phyloP scores from a whole-genome alignment of 1,140 invertebrate species.

The Ptiloglossa arizonensis region DNA sequence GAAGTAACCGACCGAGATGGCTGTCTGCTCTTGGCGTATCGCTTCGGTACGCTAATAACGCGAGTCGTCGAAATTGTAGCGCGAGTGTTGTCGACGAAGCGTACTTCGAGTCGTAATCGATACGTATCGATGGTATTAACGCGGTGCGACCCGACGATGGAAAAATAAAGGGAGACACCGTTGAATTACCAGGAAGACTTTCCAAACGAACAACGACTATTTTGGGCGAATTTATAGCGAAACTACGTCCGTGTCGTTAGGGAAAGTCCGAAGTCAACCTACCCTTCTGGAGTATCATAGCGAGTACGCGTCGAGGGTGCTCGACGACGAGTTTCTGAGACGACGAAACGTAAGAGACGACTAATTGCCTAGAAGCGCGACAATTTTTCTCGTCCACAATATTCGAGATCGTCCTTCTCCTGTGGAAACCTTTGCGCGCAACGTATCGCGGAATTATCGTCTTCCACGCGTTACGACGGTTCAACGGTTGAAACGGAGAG shows the following conservation, averaged over 20 bases:
- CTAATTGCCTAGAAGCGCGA: too few relatives aligned
- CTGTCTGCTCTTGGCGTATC: not conserved
- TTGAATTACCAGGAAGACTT: too few relatives aligned
- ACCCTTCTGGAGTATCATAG: too few relatives aligned
- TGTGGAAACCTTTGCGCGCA: too few relatives aligned
- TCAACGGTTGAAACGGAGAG: not conserved
- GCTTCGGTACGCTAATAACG: not conserved
- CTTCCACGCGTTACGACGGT: not conserved
- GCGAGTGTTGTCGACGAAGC: not conserved
- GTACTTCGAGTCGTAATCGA: not conserved
- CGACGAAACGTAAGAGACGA: not conserved
- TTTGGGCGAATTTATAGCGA: too few relatives aligned
- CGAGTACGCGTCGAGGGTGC: not conserved
- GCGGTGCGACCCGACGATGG: too few relatives aligned
- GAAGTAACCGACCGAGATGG: not conserved
- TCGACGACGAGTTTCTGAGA: not conserved
- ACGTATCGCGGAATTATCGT: not conserved
- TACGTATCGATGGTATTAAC: not conserved
- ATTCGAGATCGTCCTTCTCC: too few relatives aligned
- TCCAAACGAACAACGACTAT: too few relatives aligned
- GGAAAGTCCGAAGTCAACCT: too few relatives aligned
- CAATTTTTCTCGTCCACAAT: too few relatives aligned
- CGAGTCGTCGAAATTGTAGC: conserved; percentile 1
- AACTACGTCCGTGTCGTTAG: too few relatives aligned
- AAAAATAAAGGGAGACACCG: too few relatives aligned